Conservation (phyloP, 2,113 vertebrate genomes). For the Limnothrissa miodon region DNA sequence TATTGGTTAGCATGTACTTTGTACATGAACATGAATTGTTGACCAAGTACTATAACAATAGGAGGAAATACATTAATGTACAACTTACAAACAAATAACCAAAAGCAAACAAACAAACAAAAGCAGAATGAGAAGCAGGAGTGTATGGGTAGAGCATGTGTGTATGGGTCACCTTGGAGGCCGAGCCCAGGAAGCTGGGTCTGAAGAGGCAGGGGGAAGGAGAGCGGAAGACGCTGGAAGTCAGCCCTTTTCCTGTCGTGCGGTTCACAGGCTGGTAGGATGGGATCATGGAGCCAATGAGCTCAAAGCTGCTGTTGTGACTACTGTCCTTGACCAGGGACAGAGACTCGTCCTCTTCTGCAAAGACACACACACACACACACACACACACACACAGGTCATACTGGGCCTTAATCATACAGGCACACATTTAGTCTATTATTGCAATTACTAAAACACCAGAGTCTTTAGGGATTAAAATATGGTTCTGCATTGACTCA, state of each 20-base stretch:
- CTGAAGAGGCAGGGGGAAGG: conserved; percentile 90
- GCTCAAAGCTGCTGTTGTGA: conserved; percentile 96
- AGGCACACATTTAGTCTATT: no score
- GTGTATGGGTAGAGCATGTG: neutral
- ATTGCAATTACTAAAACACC: no score
- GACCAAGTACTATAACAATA: neutral
- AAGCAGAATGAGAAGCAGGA: no score
- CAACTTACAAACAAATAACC: no score
- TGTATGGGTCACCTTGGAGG: conserved; percentile 82
- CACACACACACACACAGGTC: neutral
- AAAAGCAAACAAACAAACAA: no score
- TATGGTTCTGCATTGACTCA: no score
- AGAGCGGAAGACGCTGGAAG: conserved; percentile 77
- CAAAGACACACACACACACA: conserved; percentile 24
- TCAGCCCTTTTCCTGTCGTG: conserved; percentile 67
- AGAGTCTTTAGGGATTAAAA: no score
- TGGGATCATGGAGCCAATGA: conserved; percentile 90
- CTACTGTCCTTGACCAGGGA: conserved; percentile 86
- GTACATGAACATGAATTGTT: neutral
- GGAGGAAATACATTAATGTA: neutral
- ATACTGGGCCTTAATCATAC: neutral
- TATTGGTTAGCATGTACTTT: neutral
- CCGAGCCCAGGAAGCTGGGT: conserved; percentile 86
- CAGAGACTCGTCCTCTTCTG: conserved; percentile 89
- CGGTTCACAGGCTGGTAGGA: conserved; percentile 91